Conservation (phyloP, 2,113 vertebrate genomes). For the Isurus oxyrinchus region DNA sequence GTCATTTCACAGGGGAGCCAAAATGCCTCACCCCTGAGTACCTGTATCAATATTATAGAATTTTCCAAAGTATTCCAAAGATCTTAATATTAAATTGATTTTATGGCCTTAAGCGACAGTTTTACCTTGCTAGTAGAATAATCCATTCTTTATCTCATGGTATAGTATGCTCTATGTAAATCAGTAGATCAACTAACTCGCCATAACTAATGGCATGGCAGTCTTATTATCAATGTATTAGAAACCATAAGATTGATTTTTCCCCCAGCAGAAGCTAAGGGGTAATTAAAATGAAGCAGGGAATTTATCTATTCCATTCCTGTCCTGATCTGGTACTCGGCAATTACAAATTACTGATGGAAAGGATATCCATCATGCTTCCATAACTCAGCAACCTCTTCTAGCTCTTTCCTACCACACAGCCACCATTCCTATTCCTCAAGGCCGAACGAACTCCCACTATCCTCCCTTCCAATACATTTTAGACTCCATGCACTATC, state of each 20-base stretch:
- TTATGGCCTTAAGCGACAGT: background rate
- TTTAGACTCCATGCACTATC: background rate
- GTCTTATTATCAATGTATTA: background rate
- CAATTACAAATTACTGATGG: background rate
- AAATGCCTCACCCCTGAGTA: background rate
- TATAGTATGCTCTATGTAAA: background rate
- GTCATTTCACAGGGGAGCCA: background rate
- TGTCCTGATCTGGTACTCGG: background rate
- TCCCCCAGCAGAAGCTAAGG: background rate
- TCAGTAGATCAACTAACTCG: background rate
- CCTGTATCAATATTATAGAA: background rate
- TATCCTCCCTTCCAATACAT: background rate
- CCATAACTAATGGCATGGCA: background rate
- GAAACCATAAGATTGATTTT: background rate
- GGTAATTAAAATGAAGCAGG: background rate
- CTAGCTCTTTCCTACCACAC: background rate
- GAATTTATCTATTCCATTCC: background rate
- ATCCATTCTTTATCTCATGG: background rate
- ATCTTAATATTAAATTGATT: background rate
- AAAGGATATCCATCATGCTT: background rate
- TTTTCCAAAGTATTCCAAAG: background rate
- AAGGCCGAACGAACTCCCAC: background rate
- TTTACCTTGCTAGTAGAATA: background rate
- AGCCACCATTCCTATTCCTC: background rate
- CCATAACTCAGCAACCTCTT: background rate